phyloP scores from a whole-genome alignment of 2,797 vertebrate species.

The Merluccius polli region DNA sequence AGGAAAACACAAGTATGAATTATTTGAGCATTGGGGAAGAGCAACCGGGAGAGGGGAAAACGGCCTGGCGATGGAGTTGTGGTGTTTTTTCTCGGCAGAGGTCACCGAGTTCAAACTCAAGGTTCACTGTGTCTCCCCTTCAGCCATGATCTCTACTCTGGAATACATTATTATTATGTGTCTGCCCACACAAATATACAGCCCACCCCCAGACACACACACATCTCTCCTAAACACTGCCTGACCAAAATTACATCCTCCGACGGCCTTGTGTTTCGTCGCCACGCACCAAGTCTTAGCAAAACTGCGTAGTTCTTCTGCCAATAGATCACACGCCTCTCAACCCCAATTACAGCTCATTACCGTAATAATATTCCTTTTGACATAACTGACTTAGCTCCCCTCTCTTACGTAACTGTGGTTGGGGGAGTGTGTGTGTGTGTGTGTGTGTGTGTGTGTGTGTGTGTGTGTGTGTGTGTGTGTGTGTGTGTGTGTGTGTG shows the following conservation, averaged over 20 bases:
- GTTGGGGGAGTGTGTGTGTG: too few species aligned
- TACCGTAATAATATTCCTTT: conserved; percentile 33
- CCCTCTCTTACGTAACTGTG: conserved; percentile 48
- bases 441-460: too few species aligned
- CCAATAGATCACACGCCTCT: conserved; percentile 19
- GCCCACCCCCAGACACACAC: too few species aligned
- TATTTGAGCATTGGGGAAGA: background rate
- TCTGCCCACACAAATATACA: background rate
- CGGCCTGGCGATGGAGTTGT: background rate
- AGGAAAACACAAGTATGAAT: background rate
- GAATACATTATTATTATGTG: conserved; percentile 29
- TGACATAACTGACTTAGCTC: conserved; percentile 31
- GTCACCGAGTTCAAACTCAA: conserved; percentile 28
- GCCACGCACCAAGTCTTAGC: conserved; percentile 10
- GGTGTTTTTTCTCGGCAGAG: conserved; percentile 1
- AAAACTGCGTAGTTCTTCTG: conserved; percentile 18
- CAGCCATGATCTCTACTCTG: conserved; percentile 27
- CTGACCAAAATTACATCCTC: background rate
- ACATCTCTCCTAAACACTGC: background rate
- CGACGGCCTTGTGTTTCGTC: background rate
- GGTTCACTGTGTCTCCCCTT: background rate
- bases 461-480: too few species aligned
- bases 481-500: too few species aligned
- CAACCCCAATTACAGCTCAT: conserved; percentile 25
- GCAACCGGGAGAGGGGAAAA: conserved; percentile 4